These are phyloP conservation scores for Fulmarus glacialis DNA, from an alignment of 2,113 vertebrate species.

Conservation along the genomic window DNA sequence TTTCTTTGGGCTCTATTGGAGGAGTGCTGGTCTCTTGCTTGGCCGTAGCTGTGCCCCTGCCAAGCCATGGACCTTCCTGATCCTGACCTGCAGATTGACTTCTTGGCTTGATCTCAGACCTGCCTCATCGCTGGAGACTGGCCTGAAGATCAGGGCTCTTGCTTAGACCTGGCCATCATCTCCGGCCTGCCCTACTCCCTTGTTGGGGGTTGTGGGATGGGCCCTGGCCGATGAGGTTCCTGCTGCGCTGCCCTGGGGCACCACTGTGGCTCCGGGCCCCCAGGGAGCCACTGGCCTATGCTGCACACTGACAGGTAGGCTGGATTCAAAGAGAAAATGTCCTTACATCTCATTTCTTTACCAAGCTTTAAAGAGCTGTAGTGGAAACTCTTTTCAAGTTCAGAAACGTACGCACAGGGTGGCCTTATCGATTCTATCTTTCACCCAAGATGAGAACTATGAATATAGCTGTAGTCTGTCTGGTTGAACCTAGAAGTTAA, in stretches of 20 bases:
- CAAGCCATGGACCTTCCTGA: not conserved
- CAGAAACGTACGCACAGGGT: not conserved
- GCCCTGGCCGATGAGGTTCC: not conserved
- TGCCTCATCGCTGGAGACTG: not conserved
- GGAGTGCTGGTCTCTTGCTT: not conserved
- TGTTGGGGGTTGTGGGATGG: not conserved
- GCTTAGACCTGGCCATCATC: not conserved
- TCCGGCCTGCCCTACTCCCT: not conserved
- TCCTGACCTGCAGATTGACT: not conserved
- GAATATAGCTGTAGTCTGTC: not conserved
- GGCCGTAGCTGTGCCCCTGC: fast-evolving
- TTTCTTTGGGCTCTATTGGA: not conserved
- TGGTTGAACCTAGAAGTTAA: not conserved
- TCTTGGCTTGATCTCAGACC: not conserved
- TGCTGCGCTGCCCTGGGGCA: not conserved
- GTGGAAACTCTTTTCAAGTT: not conserved
- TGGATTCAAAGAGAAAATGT: not conserved
- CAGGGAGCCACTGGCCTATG: not conserved
- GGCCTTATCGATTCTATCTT: not conserved
- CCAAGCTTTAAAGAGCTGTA: not conserved
- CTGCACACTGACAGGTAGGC: not conserved
- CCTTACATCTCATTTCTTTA: not conserved
- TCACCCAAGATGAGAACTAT: not conserved
- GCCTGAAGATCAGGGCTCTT: not conserved
- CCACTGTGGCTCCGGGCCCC: not conserved